These are phyloP conservation scores for Meandrina meandrites DNA, from an alignment of 92 coral and sea anemone genomes.

Conservation along the genomic window DNA sequence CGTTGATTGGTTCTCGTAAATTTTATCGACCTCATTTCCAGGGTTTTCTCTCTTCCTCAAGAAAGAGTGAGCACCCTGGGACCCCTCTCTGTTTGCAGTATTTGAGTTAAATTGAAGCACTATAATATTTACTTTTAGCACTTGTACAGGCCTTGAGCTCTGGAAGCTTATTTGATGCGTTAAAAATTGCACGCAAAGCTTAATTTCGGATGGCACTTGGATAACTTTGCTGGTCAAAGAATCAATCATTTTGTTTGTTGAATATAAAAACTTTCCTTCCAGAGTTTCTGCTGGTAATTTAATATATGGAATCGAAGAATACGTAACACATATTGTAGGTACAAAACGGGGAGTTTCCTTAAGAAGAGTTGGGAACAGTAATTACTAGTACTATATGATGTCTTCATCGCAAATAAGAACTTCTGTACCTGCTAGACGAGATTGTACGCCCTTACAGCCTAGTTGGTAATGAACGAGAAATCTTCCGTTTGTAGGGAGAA, in stretches of 20 bases:
- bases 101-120: background rate
- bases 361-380: background rate
- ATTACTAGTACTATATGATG: background rate
- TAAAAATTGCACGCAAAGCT: background rate
- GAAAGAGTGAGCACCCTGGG: background rate
- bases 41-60: background rate
- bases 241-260: background rate
- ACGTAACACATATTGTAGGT: background rate
- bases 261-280: background rate
- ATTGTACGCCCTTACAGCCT: too few relatives aligned
- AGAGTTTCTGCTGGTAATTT: constrained; percentile 8
- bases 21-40: background rate
- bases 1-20: background rate
- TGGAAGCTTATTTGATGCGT: constrained; percentile 1
- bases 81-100: background rate
- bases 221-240: constrained; percentile 44
- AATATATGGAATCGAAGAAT: background rate
- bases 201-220: background rate
- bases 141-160: constrained; percentile 10
- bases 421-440: too few relatives aligned
- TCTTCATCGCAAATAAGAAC: background rate
- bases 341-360: background rate
- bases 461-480: background rate
- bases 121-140: background rate
- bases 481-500: background rate